Conservation (phyloP, 2,113 vertebrate species). For the Acanthochromis polyacanthus region DNA sequence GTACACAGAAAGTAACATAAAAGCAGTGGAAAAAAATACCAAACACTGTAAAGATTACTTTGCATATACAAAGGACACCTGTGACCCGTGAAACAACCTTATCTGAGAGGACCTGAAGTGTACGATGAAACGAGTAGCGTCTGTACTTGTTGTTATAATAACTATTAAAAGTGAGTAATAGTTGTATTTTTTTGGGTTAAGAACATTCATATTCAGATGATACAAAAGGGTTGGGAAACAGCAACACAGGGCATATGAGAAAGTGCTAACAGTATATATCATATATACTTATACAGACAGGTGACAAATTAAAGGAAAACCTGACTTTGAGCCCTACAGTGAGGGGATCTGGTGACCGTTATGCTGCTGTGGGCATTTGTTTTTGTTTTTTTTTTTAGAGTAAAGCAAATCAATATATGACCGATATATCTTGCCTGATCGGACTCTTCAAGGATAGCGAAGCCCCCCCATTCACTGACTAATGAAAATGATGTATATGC, state of each 20-base stretch:
- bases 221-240: conserved; percentile 32
- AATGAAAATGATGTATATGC: too few relatives aligned
- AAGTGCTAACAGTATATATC: conserved; percentile 69
- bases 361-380: too few relatives aligned
- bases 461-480: too few relatives aligned
- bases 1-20: conserved; percentile 14
- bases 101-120: conserved; percentile 34
- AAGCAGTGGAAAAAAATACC: conserved; percentile 7
- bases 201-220: conserved; percentile 52
- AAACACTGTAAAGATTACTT: neutral
- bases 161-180: conserved; percentile 36
- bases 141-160: conserved; percentile 35
- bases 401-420: too few relatives aligned
- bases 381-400: too few relatives aligned
- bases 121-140: neutral
- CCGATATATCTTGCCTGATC: too few relatives aligned
- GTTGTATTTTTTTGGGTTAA: conserved; percentile 56
- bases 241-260: conserved; percentile 45
- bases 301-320: too few relatives aligned
- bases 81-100: conserved; percentile 38
- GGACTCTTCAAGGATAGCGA: too few relatives aligned
- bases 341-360: too few relatives aligned
- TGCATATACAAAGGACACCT: neutral
- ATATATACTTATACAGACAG: conserved; percentile 16
- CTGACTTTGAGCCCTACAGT: too few relatives aligned